These are phyloP conservation scores for Spea hammondii DNA, from an alignment of 2,797 vertebrate genomes.

Conservation along the genomic window DNA sequence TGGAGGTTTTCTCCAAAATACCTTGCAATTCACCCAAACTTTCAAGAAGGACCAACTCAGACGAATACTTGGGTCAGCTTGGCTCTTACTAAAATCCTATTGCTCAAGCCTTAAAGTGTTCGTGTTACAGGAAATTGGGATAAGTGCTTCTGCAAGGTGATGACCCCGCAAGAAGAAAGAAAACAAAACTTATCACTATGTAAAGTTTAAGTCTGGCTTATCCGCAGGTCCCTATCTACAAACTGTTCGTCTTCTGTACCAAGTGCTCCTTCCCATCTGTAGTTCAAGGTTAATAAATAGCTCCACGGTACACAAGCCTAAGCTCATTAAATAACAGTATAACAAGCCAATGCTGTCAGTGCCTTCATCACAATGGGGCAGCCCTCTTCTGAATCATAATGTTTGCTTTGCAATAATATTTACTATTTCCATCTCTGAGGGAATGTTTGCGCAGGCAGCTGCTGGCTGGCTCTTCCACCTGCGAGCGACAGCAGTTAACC, in stretches of 20 bases:
- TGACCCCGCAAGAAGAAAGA: slow-evolving; percentile 9
- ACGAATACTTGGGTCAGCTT: too few species aligned
- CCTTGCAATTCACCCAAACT: too few species aligned
- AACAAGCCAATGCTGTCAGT: slow-evolving; percentile 23
- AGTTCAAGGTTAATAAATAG: slow-evolving; percentile 48
- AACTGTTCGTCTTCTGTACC: slow-evolving; percentile 32
- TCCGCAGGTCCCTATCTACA: slow-evolving; percentile 39
- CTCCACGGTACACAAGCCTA: slow-evolving; percentile 38
- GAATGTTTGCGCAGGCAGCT: slow-evolving; percentile 58
- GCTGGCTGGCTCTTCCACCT: slow-evolving; percentile 28
- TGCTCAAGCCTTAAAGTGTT: slow-evolving; percentile 13
- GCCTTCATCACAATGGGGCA: slow-evolving; percentile 26
- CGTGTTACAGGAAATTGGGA: not conserved
- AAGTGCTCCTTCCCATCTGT: slow-evolving; percentile 47
- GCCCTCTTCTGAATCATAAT: slow-evolving; percentile 59
- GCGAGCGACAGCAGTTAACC: slow-evolving; percentile 22
- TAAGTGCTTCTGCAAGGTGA: slow-evolving; percentile 18
- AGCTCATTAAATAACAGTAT: slow-evolving; percentile 49
- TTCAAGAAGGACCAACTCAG: too few species aligned
- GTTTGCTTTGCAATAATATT: slow-evolving; percentile 66
- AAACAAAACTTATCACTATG: slow-evolving; percentile 28
- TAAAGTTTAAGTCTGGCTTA: slow-evolving; percentile 29
- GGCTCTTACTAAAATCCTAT: too few species aligned
- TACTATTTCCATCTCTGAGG: slow-evolving; percentile 52
- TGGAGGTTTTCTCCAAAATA: too few species aligned